Conservation (phyloP, 1,140 invertebrate genomes). For the Heliothis virescens region DNA sequence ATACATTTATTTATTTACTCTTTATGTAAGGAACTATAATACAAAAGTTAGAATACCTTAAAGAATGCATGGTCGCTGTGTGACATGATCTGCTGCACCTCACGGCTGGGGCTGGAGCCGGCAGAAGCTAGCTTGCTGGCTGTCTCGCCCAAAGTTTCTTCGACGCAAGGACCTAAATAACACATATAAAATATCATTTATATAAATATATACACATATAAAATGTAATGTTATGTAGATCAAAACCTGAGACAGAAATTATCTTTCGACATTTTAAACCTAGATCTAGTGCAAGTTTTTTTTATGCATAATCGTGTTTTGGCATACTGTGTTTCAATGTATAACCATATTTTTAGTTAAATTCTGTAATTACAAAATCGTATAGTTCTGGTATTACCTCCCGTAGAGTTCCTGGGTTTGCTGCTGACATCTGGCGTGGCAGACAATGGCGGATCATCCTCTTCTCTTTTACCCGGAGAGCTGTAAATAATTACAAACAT, state of each 20-base stretch:
- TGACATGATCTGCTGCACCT: constrained; percentile 87
- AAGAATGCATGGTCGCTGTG: constrained; percentile 65
- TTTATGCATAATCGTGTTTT: too few species aligned
- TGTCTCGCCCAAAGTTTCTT: not conserved
- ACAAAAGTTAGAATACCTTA: constrained; percentile 54
- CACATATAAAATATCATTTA: too few species aligned
- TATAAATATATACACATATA: too few species aligned
- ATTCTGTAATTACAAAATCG: too few species aligned
- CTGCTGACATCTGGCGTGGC: constrained; percentile 71
- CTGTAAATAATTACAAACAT: constrained; percentile 54
- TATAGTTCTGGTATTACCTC: constrained; percentile 41
- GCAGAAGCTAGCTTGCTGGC: constrained; percentile 87
- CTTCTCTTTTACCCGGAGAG: constrained; percentile 80
- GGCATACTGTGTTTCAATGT: too few species aligned
- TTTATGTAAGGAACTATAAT: too few species aligned
- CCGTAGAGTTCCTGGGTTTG: constrained; percentile 61
- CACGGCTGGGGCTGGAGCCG: constrained; percentile 94
- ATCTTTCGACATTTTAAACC: too few species aligned
- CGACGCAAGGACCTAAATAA: constrained; percentile 1
- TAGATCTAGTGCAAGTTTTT: too few species aligned
- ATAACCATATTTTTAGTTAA: too few species aligned
- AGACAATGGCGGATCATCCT: constrained; percentile 79
- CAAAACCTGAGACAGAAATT: too few species aligned
- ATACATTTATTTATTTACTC: too few species aligned
- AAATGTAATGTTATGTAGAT: too few species aligned